These are phyloP conservation scores for Branchellion lobata DNA, from an alignment of 2,888 invertebrate species.

Conservation along the genomic window DNA sequence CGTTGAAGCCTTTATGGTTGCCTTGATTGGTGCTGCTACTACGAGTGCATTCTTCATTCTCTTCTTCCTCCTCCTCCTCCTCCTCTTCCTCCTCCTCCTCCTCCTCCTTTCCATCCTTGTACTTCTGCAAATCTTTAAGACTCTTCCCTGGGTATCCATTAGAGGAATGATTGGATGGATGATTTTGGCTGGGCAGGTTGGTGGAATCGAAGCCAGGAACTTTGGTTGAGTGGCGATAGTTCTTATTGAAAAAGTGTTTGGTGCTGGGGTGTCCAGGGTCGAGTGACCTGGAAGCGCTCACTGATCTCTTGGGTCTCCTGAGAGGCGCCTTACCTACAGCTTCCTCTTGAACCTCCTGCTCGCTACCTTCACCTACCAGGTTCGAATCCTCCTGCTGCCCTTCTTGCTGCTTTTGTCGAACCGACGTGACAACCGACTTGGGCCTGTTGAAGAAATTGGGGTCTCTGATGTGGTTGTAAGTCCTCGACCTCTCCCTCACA, in stretches of 20 bases:
- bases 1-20: background rate
- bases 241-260: no score
- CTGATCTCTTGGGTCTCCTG: background rate
- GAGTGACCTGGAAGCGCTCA: background rate
- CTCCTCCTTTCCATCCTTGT: no score
- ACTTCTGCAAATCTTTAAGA: background rate
- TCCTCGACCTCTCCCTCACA: slow-evolving; percentile 28
- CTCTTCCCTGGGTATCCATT: background rate
- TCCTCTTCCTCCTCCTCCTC: background rate
- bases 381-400: background rate
- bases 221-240: no score
- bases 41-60: background rate
- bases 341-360: background rate
- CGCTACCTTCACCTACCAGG: background rate
- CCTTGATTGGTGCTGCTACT: background rate
- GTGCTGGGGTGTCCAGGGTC: background rate
- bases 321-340: background rate
- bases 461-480: slow-evolving; percentile 12
- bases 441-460: background rate
- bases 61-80: background rate
- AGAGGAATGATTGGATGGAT: background rate
- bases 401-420: background rate
- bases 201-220: no score
- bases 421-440: background rate
- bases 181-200: background rate